Conservation (phyloP, 2,797 vertebrate species). For the Oryzias dopingdopingensis region DNA sequence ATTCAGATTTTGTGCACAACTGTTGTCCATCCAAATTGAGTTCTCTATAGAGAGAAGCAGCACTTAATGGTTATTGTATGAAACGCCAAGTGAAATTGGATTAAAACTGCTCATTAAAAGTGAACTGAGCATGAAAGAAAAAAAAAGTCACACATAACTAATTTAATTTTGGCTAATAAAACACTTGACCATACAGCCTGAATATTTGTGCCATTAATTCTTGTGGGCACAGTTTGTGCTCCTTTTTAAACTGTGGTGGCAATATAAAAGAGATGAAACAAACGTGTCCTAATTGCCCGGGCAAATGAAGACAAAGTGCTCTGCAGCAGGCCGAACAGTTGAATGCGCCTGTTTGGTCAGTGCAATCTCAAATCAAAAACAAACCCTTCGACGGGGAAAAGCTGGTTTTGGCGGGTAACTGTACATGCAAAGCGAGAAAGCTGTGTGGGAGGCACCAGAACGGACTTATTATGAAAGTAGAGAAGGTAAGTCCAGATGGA, state of each 20-base stretch:
- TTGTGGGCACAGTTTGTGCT: constrained; percentile 53
- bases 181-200: constrained; percentile 72
- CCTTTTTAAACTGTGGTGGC: constrained; percentile 45
- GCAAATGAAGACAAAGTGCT: constrained; percentile 73
- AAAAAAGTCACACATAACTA: constrained; percentile 57
- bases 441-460: constrained; percentile 20
- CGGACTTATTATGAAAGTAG: constrained; percentile 63
- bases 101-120: constrained; percentile 72
- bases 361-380: constrained; percentile 36
- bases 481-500: constrained; percentile 66
- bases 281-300: constrained; percentile 69
- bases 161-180: constrained; percentile 70
- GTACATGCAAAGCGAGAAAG: constrained; percentile 16
- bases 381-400: neutral
- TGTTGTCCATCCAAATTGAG: constrained; percentile 10
- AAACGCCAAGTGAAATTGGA: constrained; percentile 52
- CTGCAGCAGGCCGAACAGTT: constrained; percentile 36
- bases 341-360: constrained; percentile 44
- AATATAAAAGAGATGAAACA: constrained; percentile 65
- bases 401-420: no score
- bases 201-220: constrained; percentile 75
- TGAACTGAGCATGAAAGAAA: constrained; percentile 57
- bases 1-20: neutral
- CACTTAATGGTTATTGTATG: constrained; percentile 41
- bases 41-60: constrained; percentile 5